phyloP scores from a whole-genome alignment of 2,113 vertebrate genomes.

The Origma solitaria region DNA sequence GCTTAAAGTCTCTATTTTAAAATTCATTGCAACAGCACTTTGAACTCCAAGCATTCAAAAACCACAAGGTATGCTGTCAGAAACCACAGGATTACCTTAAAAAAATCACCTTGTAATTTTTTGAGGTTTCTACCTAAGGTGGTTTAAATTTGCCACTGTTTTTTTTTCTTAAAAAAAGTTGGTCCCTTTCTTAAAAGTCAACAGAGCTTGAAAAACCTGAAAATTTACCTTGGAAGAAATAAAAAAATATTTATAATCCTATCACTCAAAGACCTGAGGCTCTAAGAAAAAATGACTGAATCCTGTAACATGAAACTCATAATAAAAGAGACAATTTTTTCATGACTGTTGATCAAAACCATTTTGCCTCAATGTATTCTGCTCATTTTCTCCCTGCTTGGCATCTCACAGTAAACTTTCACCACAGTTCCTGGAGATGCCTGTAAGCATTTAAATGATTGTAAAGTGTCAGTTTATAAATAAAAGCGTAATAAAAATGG shows the following conservation, averaged over 20 bases:
- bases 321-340: neutral
- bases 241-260: neutral
- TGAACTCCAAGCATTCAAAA: neutral
- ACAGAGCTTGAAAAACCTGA: neutral
- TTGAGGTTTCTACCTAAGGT: neutral
- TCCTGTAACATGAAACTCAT: neutral
- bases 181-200: neutral
- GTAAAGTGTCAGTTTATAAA: neutral
- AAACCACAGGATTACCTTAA: neutral
- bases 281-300: neutral
- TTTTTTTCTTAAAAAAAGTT: neutral
- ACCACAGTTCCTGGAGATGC: neutral
- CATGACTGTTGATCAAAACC: neutral
- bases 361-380: neutral
- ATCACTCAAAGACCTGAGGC: neutral
- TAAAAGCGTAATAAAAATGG: neutral
- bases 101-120: neutral
- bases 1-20: conserved; percentile 8
- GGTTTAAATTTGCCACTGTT: neutral
- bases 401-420: neutral
- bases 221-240: neutral
- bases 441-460: neutral
- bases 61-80: conserved; percentile 4
- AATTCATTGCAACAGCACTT: conserved; percentile 23
- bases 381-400: neutral